Evolutionary conservation across 2,797 vertebrate genomes (phyloP).

Genomic region (Argyrosomus regius): DNA sequence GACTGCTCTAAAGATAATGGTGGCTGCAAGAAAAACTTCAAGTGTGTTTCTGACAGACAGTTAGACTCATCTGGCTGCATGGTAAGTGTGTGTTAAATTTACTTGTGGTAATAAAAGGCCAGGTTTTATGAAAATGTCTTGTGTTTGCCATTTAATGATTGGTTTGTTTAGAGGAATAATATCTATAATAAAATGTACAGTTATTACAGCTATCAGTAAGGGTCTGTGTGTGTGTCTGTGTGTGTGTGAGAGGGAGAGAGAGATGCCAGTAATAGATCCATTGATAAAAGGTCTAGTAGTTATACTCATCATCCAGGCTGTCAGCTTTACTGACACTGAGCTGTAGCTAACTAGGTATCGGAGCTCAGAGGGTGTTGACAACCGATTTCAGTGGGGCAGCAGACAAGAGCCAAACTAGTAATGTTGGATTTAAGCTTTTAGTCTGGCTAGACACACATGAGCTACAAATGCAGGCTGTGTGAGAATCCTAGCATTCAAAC

Average conservation of each 20-base stretch:
- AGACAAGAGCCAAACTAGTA: conserved; percentile 9
- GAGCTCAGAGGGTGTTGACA: conserved; percentile 38
- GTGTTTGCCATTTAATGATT: background rate
- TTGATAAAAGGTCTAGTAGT: conserved; percentile 20
- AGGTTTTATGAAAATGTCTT: background rate
- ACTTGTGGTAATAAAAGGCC: background rate
- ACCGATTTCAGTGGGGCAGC: conserved; percentile 8
- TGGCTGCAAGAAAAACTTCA: conserved; percentile 97
- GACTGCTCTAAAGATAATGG: conserved; percentile 97
- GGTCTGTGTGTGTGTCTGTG: background rate
- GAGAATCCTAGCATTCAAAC: conserved; percentile 3
- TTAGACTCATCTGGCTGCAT: conserved; percentile 96
- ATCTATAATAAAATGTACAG: background rate
- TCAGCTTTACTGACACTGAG: conserved; percentile 38
- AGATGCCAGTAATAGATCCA: background rate
- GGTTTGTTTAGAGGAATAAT: background rate
- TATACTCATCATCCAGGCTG: conserved; percentile 31
- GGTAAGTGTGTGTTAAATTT: conserved; percentile 82
- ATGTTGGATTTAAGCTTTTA: conserved; percentile 21
- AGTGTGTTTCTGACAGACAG: conserved; percentile 95
- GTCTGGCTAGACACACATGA: background rate
- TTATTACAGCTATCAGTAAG: background rate
- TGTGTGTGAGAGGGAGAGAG: background rate
- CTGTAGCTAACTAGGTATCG: conserved; percentile 39
- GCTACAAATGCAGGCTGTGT: background rate